phyloP scores from a whole-genome alignment of 2,797 vertebrate species.

The Emydoidea blandingii region DNA sequence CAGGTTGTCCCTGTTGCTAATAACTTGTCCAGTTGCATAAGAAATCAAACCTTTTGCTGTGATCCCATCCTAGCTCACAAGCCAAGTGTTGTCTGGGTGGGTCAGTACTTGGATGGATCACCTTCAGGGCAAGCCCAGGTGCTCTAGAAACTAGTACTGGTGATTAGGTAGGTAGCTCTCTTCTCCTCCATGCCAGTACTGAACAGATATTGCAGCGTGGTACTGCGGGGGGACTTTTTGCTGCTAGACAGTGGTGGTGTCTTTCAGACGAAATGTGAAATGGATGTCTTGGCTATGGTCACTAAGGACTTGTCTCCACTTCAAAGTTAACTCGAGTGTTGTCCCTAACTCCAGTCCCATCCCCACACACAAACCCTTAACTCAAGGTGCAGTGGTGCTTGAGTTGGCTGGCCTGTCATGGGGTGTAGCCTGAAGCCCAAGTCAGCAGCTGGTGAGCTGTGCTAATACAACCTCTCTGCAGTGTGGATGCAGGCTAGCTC shows the following conservation, averaged over 20 bases:
- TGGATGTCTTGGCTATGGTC: neutral
- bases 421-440: neutral
- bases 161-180: neutral
- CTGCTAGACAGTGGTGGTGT: neutral
- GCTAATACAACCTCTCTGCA: too few species aligned
- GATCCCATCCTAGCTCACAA: neutral
- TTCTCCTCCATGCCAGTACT: neutral
- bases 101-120: neutral
- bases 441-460: neutral
- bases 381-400: too few species aligned
- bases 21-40: neutral
- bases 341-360: neutral
- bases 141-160: neutral
- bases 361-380: neutral
- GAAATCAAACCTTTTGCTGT: neutral
- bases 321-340: neutral
- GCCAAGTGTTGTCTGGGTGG: neutral
- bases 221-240: neutral
- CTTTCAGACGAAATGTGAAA: neutral
- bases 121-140: neutral
- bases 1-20: neutral
- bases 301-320: neutral
- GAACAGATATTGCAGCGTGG: neutral
- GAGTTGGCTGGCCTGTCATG: neutral
- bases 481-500: neutral